These are phyloP conservation scores for Eublepharis macularius DNA, from an alignment of 2,113 vertebrate genomes.

Conservation along the genomic window DNA sequence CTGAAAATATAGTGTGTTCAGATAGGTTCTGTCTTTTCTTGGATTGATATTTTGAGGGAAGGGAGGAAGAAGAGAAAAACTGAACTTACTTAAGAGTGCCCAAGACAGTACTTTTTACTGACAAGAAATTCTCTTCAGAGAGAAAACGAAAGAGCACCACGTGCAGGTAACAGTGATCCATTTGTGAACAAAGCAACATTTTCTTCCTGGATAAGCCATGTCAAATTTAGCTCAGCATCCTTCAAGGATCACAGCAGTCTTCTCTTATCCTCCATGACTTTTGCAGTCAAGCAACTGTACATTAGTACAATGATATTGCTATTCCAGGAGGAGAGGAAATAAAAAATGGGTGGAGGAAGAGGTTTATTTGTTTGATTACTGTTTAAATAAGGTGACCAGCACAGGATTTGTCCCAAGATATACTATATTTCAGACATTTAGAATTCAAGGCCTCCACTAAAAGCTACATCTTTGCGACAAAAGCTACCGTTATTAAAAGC, in stretches of 20 bases:
- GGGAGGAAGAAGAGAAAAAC: background rate
- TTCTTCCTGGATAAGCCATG: background rate
- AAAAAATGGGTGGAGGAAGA: background rate
- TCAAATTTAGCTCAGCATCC: constrained; percentile 13
- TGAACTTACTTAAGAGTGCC: background rate
- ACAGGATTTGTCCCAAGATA: constrained; percentile 12
- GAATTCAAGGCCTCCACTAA: constrained; percentile 34
- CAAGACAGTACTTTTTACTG: background rate
- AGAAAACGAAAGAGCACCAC: background rate
- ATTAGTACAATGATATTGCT: background rate
- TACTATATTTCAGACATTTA: background rate
- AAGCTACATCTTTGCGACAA: constrained; percentile 24
- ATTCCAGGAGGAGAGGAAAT: constrained; percentile 13
- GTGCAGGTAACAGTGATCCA: constrained; percentile 23
- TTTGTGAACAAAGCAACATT: background rate
- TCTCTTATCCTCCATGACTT: constrained; percentile 5
- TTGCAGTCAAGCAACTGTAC: background rate
- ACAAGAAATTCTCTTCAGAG: constrained; percentile 12
- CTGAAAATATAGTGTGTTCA: background rate
- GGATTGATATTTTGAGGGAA: background rate
- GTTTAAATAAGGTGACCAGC: background rate
- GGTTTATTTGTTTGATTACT: background rate
- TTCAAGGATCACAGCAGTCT: constrained; percentile 2
- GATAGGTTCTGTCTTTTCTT: background rate
- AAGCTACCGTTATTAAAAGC: constrained; percentile 1